phyloP scores from a whole-genome alignment of 2,113 vertebrate genomes.

The Equus przewalskii region DNA sequence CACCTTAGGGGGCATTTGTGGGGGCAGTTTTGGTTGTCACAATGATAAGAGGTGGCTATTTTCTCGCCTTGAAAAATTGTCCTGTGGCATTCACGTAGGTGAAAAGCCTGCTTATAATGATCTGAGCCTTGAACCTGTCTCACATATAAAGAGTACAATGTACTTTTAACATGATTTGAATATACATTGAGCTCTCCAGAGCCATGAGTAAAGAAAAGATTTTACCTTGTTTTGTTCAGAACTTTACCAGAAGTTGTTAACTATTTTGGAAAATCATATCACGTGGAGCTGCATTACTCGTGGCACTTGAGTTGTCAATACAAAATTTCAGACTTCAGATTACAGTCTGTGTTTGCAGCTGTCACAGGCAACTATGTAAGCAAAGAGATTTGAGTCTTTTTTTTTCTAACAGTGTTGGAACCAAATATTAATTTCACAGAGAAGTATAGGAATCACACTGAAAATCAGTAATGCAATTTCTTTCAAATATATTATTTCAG shows the following conservation, averaged over 20 bases:
- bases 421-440: background rate
- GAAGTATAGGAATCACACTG: background rate
- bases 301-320: background rate
- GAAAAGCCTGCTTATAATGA: background rate
- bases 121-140: background rate
- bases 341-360: background rate
- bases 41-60: background rate
- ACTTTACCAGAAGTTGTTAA: background rate
- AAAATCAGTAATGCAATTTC: background rate
- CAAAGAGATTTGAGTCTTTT: background rate
- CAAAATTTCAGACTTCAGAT: background rate
- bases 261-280: background rate
- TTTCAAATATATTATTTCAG: background rate
- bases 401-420: background rate
- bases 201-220: background rate
- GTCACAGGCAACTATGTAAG: background rate
- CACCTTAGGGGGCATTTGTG: background rate
- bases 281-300: background rate
- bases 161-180: background rate
- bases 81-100: background rate
- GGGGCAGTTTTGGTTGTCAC: background rate
- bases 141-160: background rate
- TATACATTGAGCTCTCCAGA: conserved; percentile 15
- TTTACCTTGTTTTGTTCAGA: background rate
- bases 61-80: background rate